Base-by-base conservation (phyloP, 2,888 invertebrate genomes). In the Polymixis flavicincta region DNA sequence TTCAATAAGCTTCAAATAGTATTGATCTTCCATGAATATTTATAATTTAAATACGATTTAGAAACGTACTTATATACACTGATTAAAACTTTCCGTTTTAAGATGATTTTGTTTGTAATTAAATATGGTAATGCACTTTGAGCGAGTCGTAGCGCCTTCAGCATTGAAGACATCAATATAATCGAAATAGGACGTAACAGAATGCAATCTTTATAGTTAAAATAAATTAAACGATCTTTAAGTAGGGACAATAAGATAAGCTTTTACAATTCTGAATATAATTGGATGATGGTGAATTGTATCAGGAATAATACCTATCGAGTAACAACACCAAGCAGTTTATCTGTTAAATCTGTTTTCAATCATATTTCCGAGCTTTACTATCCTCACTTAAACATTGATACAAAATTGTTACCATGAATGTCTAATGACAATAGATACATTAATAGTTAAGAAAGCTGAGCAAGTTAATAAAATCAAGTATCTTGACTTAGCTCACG, bases 1-100 rank as follows among this genome's bases (percentile, higher is more conserved):
- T 73, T 73, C 55, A 83, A 73, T 71, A 60, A 84, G 14, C 61
- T 63, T 69, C 17, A 71, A 55, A 59, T 66, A 72, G 45, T 73
- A 75, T 71, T 74, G 67, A 84, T 55, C 14, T 61, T 69, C 59
- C n/a, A 82, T 87, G 75, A 85, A 87, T 87, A 85, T 76, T 75
- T 64, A 80, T 65, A 78, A 60, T 45, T 42, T 74, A 69, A 55
- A 55, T 42, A 74, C 67, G 32, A 78, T 83, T 80, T 77, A 66
- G 13, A 45, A 61, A 65, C 66, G 59, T 69, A 71, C 71, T 72
- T 71, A 71, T 71, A 71, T n/a, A n/a, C 70, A 71, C 52, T 85
- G 64, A 82, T 82, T 86, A 77, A 77, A 82, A 80, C 28, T 82
- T 59, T 70, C 37, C 42, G 11, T 61, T 74, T 48, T 54, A 0